Conservation (phyloP, 2,888 invertebrate genomes). For the Caenorhabditis sulstoni region DNA sequence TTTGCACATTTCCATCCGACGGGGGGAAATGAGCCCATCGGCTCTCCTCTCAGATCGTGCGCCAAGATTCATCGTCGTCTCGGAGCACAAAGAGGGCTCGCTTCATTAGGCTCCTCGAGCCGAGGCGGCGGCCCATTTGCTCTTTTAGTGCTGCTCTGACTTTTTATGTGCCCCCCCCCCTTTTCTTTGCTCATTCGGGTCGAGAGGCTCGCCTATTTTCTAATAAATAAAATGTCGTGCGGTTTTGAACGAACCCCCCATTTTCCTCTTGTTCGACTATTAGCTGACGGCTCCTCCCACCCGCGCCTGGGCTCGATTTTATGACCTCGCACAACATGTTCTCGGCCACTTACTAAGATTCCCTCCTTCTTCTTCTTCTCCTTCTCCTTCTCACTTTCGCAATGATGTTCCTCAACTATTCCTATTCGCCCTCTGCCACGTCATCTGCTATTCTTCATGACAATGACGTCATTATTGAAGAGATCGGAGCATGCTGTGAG, state of each 20-base stretch:
- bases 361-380: neutral
- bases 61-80: constrained; percentile 39
- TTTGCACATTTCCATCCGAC: constrained; percentile 12
- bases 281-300: constrained; percentile 31
- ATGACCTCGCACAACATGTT: constrained; percentile 51
- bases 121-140: constrained; percentile 18
- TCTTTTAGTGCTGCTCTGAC: constrained; percentile 39
- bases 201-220: constrained; percentile 18
- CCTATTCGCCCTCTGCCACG: constrained; percentile 1
- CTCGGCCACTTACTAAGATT: constrained; percentile 29
- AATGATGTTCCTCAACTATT: constrained; percentile 25
- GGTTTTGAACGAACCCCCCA: constrained; percentile 44
- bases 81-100: constrained; percentile 11
- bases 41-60: constrained; percentile 21
- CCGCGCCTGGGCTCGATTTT: constrained; percentile 33
- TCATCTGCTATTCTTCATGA: neutral
- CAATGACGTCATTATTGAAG: constrained; percentile 18
- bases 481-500: constrained; percentile 21
- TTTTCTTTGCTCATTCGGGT: neutral
- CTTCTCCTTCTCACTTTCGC: neutral
- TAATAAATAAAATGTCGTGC: constrained; percentile 55
- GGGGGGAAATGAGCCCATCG: constrained; percentile 19
- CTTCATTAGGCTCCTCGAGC: constrained; percentile 40
- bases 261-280: constrained; percentile 38
- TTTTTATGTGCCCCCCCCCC: constrained; percentile 13